phyloP scores from a whole-genome alignment of 2,113 vertebrate genomes.

The Leucoraja erinaceus region DNA sequence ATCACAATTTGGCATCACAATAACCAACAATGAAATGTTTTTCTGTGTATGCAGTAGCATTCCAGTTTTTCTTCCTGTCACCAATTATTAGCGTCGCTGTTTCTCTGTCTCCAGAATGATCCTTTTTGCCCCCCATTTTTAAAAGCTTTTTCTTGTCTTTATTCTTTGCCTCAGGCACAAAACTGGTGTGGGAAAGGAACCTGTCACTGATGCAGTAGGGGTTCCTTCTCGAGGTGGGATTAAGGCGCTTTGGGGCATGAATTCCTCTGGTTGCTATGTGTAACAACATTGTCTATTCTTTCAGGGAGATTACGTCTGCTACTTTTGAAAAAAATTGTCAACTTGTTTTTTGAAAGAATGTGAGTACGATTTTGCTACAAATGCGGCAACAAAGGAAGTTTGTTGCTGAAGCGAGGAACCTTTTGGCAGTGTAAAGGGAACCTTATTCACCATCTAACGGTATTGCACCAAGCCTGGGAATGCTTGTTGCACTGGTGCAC shows the following conservation, averaged over 20 bases:
- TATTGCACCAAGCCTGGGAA: neutral
- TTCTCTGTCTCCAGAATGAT: neutral
- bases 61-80: neutral
- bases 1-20: neutral
- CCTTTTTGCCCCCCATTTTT: too few species aligned
- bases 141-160: too few species aligned
- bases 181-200: neutral
- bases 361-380: neutral
- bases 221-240: slow-evolving; percentile 24
- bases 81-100: neutral
- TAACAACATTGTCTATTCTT: neutral
- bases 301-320: slow-evolving; percentile 4
- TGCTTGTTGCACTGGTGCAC: neutral
- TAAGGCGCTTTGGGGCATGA: slow-evolving; percentile 10
- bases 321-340: neutral
- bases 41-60: neutral
- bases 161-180: neutral
- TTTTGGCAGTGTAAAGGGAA: neutral
- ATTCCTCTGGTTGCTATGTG: slow-evolving; percentile 4
- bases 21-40: neutral
- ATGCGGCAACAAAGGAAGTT: neutral
- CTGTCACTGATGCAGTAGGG: slow-evolving; percentile 18
- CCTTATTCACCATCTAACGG: neutral
- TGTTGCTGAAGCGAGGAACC: neutral
- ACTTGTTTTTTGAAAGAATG: slow-evolving; percentile 22